phyloP scores from a whole-genome alignment of 2,888 invertebrate genomes.

The Cryptocephalus primarius region DNA sequence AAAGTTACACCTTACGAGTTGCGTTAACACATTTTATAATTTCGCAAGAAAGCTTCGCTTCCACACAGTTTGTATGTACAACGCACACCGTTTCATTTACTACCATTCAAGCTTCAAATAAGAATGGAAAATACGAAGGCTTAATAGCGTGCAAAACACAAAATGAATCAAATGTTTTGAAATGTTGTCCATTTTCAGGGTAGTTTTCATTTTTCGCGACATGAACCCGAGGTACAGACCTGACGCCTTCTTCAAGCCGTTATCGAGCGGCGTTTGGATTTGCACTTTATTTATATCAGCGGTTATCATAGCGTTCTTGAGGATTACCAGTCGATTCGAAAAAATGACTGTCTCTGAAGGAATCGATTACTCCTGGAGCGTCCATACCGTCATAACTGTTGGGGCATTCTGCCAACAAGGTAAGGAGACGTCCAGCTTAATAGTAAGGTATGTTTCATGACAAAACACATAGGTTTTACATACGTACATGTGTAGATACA shows the following conservation, averaged over 20 bases:
- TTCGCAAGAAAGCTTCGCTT: too few species aligned
- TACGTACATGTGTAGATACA: too few species aligned
- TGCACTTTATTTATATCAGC: slow-evolving; percentile 14
- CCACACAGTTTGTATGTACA: too few species aligned
- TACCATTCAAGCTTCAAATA: too few species aligned
- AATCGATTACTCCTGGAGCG: slow-evolving; percentile 21
- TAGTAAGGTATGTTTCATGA: too few species aligned
- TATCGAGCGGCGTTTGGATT: slow-evolving; percentile 23
- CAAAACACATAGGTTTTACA: too few species aligned
- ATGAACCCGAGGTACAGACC: slow-evolving; percentile 23
- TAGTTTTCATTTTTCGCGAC: slow-evolving; percentile 26
- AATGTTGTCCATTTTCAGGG: slow-evolving; percentile 24
- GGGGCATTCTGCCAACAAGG: slow-evolving; percentile 31
- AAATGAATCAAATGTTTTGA: slow-evolving; percentile 4
- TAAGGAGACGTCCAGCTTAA: slow-evolving; percentile 11
- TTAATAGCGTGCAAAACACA: too few species aligned
- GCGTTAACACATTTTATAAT: too few species aligned
- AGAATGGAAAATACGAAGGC: too few species aligned
- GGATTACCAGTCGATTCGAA: slow-evolving; percentile 16
- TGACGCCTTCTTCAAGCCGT: slow-evolving; percentile 25
- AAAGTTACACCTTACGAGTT: too few species aligned
- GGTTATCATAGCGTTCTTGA: slow-evolving; percentile 17
- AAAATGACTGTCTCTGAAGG: slow-evolving; percentile 5
- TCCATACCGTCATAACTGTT: slow-evolving; percentile 18
- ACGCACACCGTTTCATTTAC: too few species aligned